phyloP scores from a whole-genome alignment of 1,140 invertebrate genomes.

The Cotesia chilonis region DNA sequence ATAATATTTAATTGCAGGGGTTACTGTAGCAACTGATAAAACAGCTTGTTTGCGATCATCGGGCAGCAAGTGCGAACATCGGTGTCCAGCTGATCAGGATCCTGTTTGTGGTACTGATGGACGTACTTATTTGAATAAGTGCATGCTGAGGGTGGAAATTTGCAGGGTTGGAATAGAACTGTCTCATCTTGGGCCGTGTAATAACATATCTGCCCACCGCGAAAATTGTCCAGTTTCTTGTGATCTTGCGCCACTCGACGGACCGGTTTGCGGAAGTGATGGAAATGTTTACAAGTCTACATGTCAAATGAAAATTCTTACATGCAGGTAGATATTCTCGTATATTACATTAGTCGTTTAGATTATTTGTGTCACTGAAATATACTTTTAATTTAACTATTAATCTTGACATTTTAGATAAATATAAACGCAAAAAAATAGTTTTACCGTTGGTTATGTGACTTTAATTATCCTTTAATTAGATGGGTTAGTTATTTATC shows the following conservation, averaged over 20 bases:
- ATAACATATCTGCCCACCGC: constrained; percentile 85
- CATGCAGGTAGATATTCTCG: constrained; percentile 77
- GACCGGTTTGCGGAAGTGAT: constrained; percentile 90
- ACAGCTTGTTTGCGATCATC: constrained; percentile 75
- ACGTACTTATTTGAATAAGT: constrained; percentile 88
- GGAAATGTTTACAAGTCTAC: constrained; percentile 93
- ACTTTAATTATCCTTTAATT: neutral
- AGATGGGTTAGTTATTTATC: too few species aligned
- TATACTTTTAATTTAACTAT: neutral
- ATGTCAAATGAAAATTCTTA: constrained; percentile 90
- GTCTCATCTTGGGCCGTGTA: constrained; percentile 85
- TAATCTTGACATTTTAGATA: constrained; percentile 9
- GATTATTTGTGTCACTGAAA: constrained; percentile 5
- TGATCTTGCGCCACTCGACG: constrained; percentile 81
- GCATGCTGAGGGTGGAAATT: constrained; percentile 87
- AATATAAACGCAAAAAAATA: neutral
- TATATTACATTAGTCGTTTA: neutral
- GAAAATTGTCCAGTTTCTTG: constrained; percentile 90
- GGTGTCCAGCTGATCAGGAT: constrained; percentile 83
- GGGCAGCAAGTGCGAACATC: constrained; percentile 79
- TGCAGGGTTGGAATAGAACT: constrained; percentile 76
- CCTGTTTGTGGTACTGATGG: constrained; percentile 91
- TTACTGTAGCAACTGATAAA: constrained; percentile 69
- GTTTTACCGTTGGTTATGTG: neutral
- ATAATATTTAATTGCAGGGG: constrained; percentile 57